Evolutionary conservation across 2,888 invertebrate genomes (phyloP).

Genomic region (Apamea sordens): DNA sequence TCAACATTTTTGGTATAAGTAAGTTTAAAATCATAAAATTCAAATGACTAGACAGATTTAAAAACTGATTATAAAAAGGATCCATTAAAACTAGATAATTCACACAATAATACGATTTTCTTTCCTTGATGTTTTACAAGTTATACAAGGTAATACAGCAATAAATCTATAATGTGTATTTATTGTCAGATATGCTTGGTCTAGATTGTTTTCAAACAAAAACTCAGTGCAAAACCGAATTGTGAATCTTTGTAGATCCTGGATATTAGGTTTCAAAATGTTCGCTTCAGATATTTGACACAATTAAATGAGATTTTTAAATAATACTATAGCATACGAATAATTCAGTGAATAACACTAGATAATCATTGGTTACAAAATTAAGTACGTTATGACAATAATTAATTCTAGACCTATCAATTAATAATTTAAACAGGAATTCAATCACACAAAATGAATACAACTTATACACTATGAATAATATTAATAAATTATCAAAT

Average conservation of each 20-base stretch:
- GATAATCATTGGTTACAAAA: slow-evolving; percentile 54
- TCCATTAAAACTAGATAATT: slow-evolving; percentile 9
- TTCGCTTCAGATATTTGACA: background rate
- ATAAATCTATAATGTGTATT: slow-evolving; percentile 10
- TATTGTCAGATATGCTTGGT: slow-evolving; percentile 48
- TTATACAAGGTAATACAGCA: background rate
- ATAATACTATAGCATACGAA: slow-evolving; percentile 8
- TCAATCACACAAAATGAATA: slow-evolving; percentile 56
- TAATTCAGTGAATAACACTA: slow-evolving; percentile 33
- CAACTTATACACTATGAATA: slow-evolving; percentile 60
- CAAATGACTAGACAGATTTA: slow-evolving; percentile 54
- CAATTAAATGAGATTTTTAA: slow-evolving; percentile 4
- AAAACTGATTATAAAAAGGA: slow-evolving; percentile 17
- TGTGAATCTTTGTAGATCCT: background rate
- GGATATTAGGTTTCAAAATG: background rate
- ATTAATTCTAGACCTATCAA: slow-evolving; percentile 41
- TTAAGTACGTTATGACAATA: slow-evolving; percentile 46
- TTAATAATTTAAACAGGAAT: slow-evolving; percentile 40
- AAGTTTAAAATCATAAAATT: slow-evolving; percentile 35
- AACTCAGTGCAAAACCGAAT: background rate
- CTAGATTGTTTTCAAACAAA: slow-evolving; percentile 7
- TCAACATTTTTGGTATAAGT: slow-evolving; percentile 47
- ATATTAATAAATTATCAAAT: slow-evolving; percentile 38
- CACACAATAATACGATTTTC: background rate
- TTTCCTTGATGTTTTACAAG: background rate